These are phyloP conservation scores for Bombus soroeensis DNA, from an alignment of 1,140 invertebrate species.

Conservation along the genomic window DNA sequence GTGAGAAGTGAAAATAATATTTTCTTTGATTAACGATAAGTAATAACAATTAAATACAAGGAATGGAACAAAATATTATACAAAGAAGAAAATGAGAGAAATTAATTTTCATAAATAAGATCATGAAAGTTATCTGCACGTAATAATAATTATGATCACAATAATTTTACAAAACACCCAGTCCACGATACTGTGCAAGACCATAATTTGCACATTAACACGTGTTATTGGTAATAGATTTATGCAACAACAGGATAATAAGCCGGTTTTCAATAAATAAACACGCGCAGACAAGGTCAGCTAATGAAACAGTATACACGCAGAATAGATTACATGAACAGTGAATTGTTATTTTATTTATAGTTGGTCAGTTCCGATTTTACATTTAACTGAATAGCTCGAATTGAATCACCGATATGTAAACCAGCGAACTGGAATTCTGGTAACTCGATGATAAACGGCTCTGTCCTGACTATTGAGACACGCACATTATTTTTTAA, in stretches of 20 bases:
- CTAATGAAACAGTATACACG: not conserved
- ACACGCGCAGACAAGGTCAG: not conserved
- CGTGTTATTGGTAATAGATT: constrained; percentile 2
- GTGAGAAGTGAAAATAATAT: not conserved
- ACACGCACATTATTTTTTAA: constrained; percentile 43
- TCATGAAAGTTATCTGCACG: no score
- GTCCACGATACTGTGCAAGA: not conserved
- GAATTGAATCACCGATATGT: constrained; percentile 48
- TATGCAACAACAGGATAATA: not conserved
- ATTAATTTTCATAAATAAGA: not conserved
- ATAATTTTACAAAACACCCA: not conserved
- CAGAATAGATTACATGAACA: not conserved
- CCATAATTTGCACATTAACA: not conserved
- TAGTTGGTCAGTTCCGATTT: constrained; percentile 41
- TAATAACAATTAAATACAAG: not conserved
- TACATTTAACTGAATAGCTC: constrained; percentile 26
- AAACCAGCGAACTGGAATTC: constrained; percentile 48
- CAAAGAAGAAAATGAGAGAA: not conserved
- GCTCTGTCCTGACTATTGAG: constrained; percentile 31
- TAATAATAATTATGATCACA: not conserved
- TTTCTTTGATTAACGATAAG: not conserved
- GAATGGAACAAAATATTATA: not conserved
- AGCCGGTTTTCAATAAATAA: constrained; percentile 8
- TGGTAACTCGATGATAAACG: constrained; percentile 50
- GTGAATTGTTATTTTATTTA: constrained; percentile 52